Conservation (phyloP, 2,888 invertebrate genomes). For the Cerastis leucographa region DNA sequence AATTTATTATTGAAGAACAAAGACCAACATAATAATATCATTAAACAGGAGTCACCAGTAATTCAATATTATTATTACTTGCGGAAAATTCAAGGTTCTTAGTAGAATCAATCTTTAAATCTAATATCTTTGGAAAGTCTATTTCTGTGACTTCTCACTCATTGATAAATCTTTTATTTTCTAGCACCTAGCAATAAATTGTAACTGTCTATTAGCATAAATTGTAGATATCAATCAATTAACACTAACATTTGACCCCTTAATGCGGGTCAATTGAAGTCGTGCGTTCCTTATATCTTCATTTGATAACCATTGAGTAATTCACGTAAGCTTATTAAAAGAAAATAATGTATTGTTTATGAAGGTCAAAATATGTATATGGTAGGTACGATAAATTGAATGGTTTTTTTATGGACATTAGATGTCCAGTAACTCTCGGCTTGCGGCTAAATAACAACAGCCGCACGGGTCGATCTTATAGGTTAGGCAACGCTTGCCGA, state of each 20-base stretch:
- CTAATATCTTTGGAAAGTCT: not conserved
- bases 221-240: slow-evolving; percentile 51
- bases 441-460: not conserved
- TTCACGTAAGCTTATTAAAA: not conserved
- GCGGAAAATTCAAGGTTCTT: slow-evolving; percentile 8
- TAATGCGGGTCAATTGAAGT: slow-evolving; percentile 62
- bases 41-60: slow-evolving; percentile 32
- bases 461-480: not conserved
- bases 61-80: slow-evolving; percentile 12
- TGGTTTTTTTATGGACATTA: not conserved
- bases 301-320: slow-evolving; percentile 30
- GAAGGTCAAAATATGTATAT: not conserved
- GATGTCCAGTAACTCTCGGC: not conserved
- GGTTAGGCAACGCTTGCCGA: not conserved
- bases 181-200: slow-evolving; percentile 7
- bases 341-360: not conserved
- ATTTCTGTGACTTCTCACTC: not conserved
- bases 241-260: slow-evolving; percentile 47
- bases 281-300: slow-evolving; percentile 33
- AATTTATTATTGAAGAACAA: slow-evolving; percentile 24
- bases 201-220: slow-evolving; percentile 6
- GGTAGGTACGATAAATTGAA: not conserved
- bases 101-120: not conserved
- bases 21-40: too few relatives aligned
- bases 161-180: not conserved